Base-by-base conservation (phyloP, 2,888 invertebrate species). In the Falcaria lacertinaria region DNA sequence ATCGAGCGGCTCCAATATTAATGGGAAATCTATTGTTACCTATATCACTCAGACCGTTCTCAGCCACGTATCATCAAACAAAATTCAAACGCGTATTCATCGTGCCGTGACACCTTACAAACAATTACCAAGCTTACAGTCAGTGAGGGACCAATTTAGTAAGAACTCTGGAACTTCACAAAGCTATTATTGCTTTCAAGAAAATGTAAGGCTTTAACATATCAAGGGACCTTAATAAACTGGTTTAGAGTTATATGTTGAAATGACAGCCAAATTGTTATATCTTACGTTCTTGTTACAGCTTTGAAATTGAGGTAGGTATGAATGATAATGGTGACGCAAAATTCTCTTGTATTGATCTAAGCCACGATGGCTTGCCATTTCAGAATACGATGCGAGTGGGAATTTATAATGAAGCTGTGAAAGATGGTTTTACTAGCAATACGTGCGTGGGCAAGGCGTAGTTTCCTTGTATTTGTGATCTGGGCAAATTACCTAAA, bases 61-160 rank as follows among this genome's bases (percentile, higher is more conserved):
- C 48, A 60, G 54, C 52, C 52, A 44, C 54, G 52, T 60, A 57
- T 50, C 49, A 53, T 61, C 49, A 54, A 64, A 60, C 57, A 45
- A 50, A 54, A 56, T 56, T 64, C 57, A 48, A 57, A 60, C 54
- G 50, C 48, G 44, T 56, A 54, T 42, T 43, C 49, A 59, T 53
- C 56, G 55, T 58, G 53, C 57, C 64, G 52, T 57, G 58, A 60
- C 59, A 59, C 58, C 50, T 53, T 56, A 56, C 54, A 63, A 63
- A 65, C 65, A 70, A 72, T 69, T 65, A 68, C 55, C 44, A 44
- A 54, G 52, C 52, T 50, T 54, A 46, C 52, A 50, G 50, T 60
- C 65, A 62, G 65, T 63, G 60, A 64, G 61, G 32, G 38, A n/a
- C 71, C 57, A 60, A 19, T 41, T 15, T 49, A 47, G 3, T 1